Percentiles rank a stretch among this genome's conserved stretches.
These are phyloP conservation scores for Piaya cayana DNA, from an alignment of 2,113 vertebrate species.

Conservation along the genomic window DNA sequence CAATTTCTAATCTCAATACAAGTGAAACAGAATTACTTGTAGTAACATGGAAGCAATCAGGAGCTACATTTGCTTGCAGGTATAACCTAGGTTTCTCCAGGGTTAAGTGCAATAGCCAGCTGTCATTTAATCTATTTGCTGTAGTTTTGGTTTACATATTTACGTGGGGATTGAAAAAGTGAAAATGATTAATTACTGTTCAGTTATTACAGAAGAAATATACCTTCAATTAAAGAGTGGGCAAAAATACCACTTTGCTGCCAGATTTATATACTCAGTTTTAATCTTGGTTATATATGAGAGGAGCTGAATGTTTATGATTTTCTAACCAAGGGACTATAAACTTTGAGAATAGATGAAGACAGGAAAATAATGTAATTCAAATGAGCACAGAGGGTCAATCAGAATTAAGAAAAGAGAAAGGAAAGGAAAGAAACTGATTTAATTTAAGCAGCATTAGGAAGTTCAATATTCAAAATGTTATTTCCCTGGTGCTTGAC, in stretches of 20 bases:
- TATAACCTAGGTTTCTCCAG: neutral
- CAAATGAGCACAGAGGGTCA: constrained; percentile 55
- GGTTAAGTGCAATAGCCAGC: constrained; percentile 46
- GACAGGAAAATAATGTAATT: constrained; percentile 67
- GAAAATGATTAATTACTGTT: constrained; percentile 34
- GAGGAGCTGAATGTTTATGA: constrained; percentile 65
- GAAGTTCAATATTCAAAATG: constrained; percentile 51
- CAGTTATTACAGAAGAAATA: constrained; percentile 56
- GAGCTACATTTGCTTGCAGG: neutral
- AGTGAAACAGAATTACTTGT: neutral
- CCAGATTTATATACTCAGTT: constrained; percentile 65
- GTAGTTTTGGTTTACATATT: constrained; percentile 50
- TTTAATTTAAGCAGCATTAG: constrained; percentile 69
- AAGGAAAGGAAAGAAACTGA: constrained; percentile 57
- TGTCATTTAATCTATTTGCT: constrained; percentile 42
- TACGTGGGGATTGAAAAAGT: constrained; percentile 26
- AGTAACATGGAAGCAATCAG: neutral
- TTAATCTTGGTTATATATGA: constrained; percentile 72
- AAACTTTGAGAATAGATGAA: constrained; percentile 69
- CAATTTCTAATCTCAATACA: neutral
- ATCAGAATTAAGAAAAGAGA: constrained; percentile 58
- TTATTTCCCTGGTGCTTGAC: constrained; percentile 63
- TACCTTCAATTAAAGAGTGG: constrained; percentile 41
- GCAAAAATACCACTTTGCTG: constrained; percentile 60
- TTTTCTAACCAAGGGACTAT: constrained; percentile 71